Conservation (phyloP, 2,888 invertebrate species). For the Disparrhopalites patrizii region DNA sequence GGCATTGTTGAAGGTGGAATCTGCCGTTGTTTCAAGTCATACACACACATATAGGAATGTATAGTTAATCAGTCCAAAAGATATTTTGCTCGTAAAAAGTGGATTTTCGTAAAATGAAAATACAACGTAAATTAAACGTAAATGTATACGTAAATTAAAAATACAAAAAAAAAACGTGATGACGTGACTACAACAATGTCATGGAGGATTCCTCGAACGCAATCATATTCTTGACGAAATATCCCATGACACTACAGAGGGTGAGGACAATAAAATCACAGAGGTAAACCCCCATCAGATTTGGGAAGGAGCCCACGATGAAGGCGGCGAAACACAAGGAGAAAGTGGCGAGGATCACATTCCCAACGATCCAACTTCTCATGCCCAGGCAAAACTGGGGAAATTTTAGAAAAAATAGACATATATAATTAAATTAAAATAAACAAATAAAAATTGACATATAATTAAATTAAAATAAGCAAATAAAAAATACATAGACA, state of each 20-base stretch:
- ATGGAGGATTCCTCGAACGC: conserved; percentile 22
- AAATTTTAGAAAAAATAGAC: background rate
- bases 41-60: too few species aligned
- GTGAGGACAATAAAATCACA: conserved; percentile 2
- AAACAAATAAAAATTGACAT: background rate
- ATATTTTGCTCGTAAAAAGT: too few species aligned
- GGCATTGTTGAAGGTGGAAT: too few species aligned
- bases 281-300: conserved; percentile 17
- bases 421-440: background rate
- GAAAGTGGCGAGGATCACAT: conserved; percentile 1
- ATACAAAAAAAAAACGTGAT: background rate
- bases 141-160: too few species aligned
- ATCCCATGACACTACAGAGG: conserved; percentile 12
- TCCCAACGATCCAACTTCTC: conserved; percentile 22
- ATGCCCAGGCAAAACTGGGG: conserved; percentile 14
- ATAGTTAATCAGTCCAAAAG: too few species aligned
- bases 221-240: conserved; percentile 19
- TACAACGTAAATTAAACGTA: too few species aligned
- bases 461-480: background rate
- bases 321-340: conserved; percentile 13
- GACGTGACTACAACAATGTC: conserved; percentile 4
- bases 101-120: too few species aligned
- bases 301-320: conserved; percentile 2
- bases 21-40: too few species aligned
- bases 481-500: background rate